These are phyloP conservation scores for Microdon myrmicae DNA, from an alignment of 2,888 invertebrate genomes.

Conservation along the genomic window DNA sequence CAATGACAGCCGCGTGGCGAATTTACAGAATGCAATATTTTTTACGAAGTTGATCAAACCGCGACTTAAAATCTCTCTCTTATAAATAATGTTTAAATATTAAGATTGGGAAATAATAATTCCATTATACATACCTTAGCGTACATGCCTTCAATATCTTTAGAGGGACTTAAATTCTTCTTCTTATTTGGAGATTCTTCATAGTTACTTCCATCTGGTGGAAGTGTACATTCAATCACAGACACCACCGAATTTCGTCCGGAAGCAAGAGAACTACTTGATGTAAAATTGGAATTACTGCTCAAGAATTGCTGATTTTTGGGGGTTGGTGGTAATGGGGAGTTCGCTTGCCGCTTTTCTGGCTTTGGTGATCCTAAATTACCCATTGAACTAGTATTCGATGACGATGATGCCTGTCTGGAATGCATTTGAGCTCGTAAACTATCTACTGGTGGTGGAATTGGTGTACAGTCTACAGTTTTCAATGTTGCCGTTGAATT, in stretches of 20 bases:
- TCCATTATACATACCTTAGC: slow-evolving; percentile 80
- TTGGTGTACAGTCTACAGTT: slow-evolving; percentile 54
- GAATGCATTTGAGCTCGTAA: slow-evolving; percentile 71
- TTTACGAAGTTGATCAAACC: not conserved
- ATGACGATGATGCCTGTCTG: slow-evolving; percentile 69
- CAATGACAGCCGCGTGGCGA: too few species aligned
- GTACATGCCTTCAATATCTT: slow-evolving; percentile 88
- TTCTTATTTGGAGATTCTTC: slow-evolving; percentile 61
- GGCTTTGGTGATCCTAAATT: slow-evolving; percentile 88
- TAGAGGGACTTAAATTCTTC: slow-evolving; percentile 70
- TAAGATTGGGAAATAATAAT: not conserved
- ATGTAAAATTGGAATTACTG: slow-evolving; percentile 63
- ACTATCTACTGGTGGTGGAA: slow-evolving; percentile 73
- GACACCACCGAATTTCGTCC: slow-evolving; percentile 66
- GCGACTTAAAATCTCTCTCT: not conserved
- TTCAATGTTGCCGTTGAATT: slow-evolving; percentile 22
- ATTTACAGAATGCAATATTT: not conserved
- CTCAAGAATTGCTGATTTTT: slow-evolving; percentile 55
- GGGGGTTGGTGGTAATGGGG: slow-evolving; percentile 86
- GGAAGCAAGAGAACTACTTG: slow-evolving; percentile 56
- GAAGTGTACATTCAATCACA: slow-evolving; percentile 61
- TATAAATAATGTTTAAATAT: not conserved
- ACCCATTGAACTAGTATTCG: slow-evolving; percentile 76
- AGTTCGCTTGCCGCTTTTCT: slow-evolving; percentile 89
- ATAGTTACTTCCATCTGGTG: slow-evolving; percentile 48